Evolutionary conservation across 2,797 vertebrate genomes (phyloP).

Genomic region (Pangasius sanitwongsei): DNA sequence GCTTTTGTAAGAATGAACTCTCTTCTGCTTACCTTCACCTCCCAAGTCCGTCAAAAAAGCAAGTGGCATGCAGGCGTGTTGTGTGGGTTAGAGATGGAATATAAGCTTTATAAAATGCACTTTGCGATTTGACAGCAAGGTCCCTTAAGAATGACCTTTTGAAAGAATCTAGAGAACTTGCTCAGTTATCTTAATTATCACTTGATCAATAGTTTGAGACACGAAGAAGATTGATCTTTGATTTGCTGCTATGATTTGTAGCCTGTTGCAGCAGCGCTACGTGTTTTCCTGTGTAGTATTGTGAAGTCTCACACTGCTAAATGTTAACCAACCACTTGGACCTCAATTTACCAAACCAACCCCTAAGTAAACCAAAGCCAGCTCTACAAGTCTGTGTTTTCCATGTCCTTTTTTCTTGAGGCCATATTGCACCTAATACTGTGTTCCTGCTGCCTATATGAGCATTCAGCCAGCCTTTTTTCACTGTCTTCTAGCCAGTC

Average conservation of each 20-base stretch:
- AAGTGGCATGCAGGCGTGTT: not conserved
- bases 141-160: constrained; percentile 19
- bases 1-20: constrained; percentile 56
- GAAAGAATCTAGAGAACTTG: not conserved
- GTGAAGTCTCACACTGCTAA: constrained; percentile 19
- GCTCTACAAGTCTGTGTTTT: constrained; percentile 54
- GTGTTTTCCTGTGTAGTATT: constrained; percentile 48
- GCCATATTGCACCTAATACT: constrained; percentile 34
- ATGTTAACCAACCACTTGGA: constrained; percentile 60
- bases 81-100: constrained; percentile 49
- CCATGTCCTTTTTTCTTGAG: constrained; percentile 1
- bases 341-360: constrained; percentile 56
- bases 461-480: constrained; percentile 2
- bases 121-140: constrained; percentile 52
- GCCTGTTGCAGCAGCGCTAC: constrained; percentile 22
- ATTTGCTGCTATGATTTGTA: constrained; percentile 55
- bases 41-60: not conserved
- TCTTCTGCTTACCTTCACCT: constrained; percentile 19
- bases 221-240: constrained; percentile 25
- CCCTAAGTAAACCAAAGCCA: constrained; percentile 77
- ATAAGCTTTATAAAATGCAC: constrained; percentile 72
- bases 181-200: constrained; percentile 12
- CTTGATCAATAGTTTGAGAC: constrained; percentile 11
- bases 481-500: not conserved
- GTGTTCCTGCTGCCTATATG: constrained; percentile 27